Evolutionary conservation across 2,797 vertebrate genomes (phyloP), one percentile per base, ranked within the genome.

Genomic region (Clarias platycephalus): DNA sequence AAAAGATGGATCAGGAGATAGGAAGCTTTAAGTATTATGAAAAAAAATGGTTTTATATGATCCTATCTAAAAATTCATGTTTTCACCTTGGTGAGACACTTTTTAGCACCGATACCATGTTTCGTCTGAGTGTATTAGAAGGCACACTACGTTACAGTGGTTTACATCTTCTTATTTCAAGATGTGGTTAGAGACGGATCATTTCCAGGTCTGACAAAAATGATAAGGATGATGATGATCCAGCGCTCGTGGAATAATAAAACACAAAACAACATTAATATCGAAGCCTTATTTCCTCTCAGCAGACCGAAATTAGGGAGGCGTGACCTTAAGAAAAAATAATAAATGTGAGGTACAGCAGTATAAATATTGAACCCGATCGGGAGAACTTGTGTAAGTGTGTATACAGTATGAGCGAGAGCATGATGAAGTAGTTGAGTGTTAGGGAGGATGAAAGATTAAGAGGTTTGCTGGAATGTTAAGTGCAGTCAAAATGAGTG

Each of bases 381-480:
- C 16, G 40, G 24, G 44, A 74, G 44, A 55, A 71, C 12, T 26
- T 31, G 76, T 63, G 37, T 64, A 37, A 44, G 77, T 44, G 60
- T 79, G 62, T 57, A n/a, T n/a, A n/a, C n/a, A n/a, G 26, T 71
- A 26, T 70, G 55, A 31, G 64, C 31, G 58, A 13, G 83, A 20
- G 74, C 3, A 24, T 15, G 62, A 67, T 77, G 55, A 85, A 75
- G 49, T 28, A 68, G 40, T 37, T 28, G 53, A 63, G 55, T 26
- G 37, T 28, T 63, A 76, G 89, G 87, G 90, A 91, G 91, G 92
- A 92, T 90, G 92, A 94, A 93, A 93, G 91, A 90, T 95, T 92
- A 91, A 93, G 93, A 91, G 88, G 83, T 91, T 84, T 87, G 88
- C 90, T 93, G 91, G 90, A 94, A 94, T 93, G 93, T 95, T 95